phyloP scores from a whole-genome alignment of 2,888 invertebrate species.

The Plebejus argus region DNA sequence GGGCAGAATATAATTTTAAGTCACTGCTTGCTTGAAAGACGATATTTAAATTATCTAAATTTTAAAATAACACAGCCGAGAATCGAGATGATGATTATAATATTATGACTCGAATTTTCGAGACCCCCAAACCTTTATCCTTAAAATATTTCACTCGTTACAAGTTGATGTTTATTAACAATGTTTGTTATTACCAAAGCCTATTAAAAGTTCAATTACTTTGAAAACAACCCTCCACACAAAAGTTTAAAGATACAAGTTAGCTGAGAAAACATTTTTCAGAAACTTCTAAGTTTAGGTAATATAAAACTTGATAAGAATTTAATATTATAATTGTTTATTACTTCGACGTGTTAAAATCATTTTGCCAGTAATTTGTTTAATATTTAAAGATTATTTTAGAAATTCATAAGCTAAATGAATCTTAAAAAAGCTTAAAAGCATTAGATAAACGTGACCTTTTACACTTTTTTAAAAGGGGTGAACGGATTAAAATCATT shows the following conservation, averaged over 20 bases:
- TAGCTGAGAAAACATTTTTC: conserved; percentile 17
- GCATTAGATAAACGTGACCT: background rate
- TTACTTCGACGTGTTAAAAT: background rate
- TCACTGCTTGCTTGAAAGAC: too few relatives aligned
- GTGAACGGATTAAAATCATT: background rate
- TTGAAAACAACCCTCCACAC: conserved; percentile 18
- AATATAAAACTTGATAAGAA: background rate
- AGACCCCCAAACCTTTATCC: background rate
- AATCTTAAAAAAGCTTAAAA: background rate
- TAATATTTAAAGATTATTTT: background rate
- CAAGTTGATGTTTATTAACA: conserved; percentile 2
- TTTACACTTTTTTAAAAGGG: background rate
- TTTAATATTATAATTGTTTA: background rate
- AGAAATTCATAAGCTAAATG: background rate
- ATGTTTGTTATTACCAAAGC: conserved; percentile 11
- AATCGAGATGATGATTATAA: background rate
- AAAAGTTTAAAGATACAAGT: conserved; percentile 13
- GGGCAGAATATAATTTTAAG: too few relatives aligned
- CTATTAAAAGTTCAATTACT: conserved; percentile 20
- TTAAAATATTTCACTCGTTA: background rate
- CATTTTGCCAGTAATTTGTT: background rate
- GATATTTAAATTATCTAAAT: too few relatives aligned
- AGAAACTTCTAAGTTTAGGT: background rate
- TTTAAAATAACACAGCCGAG: too few relatives aligned
- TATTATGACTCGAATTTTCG: background rate